phyloP scores from a whole-genome alignment of 1,140 invertebrate genomes.

The Periplaneta americana region DNA sequence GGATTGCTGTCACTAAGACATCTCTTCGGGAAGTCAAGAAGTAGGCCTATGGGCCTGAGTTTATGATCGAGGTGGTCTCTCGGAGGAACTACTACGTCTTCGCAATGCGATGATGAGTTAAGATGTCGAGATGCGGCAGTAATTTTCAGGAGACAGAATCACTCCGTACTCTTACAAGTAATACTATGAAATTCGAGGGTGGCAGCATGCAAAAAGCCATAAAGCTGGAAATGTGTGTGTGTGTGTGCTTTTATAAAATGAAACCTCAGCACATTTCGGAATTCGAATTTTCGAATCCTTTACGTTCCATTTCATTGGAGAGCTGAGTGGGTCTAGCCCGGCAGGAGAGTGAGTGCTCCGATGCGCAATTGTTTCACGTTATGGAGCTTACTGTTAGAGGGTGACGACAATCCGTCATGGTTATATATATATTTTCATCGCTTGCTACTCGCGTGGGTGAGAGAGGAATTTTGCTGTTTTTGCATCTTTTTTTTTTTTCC shows the following conservation, averaged over 20 bases:
- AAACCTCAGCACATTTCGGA: constrained; percentile 8
- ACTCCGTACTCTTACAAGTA: background rate
- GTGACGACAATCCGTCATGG: background rate
- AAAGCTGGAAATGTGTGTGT: too few relatives aligned
- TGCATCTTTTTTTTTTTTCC: background rate
- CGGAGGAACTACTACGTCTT: too few relatives aligned
- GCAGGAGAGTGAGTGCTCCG: background rate
- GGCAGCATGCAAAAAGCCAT: background rate
- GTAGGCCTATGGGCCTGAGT: too few relatives aligned
- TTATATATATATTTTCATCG: background rate
- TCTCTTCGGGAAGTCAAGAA: too few relatives aligned
- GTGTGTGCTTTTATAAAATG: constrained; percentile 3
- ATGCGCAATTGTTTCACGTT: background rate
- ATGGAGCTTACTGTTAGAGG: background rate
- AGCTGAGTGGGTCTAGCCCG: background rate
- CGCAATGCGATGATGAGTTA: too few relatives aligned
- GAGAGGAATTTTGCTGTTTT: constrained; percentile 8
- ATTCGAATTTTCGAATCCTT: constrained; percentile 12
- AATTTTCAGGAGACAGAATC: too few relatives aligned
- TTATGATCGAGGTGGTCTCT: too few relatives aligned
- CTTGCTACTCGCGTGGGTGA: background rate
- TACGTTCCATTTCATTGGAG: constrained; percentile 12
- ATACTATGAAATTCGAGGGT: background rate
- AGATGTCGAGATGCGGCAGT: too few relatives aligned
- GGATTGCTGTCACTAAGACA: too few relatives aligned